phyloP scores from a whole-genome alignment of 2,888 invertebrate species.

The Drosophila rubida region DNA sequence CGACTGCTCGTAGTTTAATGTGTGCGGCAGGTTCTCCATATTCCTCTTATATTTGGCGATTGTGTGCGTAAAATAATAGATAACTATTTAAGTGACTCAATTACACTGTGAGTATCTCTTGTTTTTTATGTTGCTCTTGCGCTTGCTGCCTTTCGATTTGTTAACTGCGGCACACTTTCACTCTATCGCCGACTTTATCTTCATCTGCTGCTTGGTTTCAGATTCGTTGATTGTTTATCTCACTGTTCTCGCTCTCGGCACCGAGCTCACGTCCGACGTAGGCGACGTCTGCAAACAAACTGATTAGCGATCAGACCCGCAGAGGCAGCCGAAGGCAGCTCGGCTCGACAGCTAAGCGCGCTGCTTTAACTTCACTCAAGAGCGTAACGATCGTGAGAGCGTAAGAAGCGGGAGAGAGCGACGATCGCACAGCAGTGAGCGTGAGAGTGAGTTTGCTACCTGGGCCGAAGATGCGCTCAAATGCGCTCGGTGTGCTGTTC shows the following conservation, averaged over 20 bases:
- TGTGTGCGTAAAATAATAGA: conserved; percentile 1
- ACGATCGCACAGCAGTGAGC: neutral
- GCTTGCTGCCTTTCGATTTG: neutral
- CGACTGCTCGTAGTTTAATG: conserved; percentile 83
- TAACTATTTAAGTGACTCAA: conserved; percentile 9
- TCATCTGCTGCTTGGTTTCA: conserved; percentile 34
- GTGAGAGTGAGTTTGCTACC: conserved; percentile 43
- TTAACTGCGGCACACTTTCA: conserved; percentile 65
- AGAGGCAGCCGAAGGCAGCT: conserved; percentile 45
- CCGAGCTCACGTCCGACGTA: conserved; percentile 52
- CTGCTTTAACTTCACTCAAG: conserved; percentile 64
- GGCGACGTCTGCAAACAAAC: conserved; percentile 72
- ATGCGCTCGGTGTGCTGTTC: conserved; percentile 58
- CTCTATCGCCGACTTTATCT: conserved; percentile 45
- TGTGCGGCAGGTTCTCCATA: conserved; percentile 81
- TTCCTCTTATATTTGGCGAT: conserved; percentile 40
- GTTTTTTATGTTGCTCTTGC: conserved; percentile 6
- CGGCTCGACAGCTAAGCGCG: conserved; percentile 40
- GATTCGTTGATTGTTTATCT: conserved; percentile 21
- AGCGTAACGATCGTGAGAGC: conserved; percentile 25
- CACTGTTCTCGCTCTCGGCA: conserved; percentile 13
- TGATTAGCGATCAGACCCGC: conserved; percentile 57
- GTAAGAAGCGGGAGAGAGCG: conserved; percentile 3
- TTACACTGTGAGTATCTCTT: conserved; percentile 36
- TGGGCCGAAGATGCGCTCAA: conserved; percentile 49